Base-by-base conservation (phyloP, 2,113 vertebrate genomes). In the Clupea harengus region DNA sequence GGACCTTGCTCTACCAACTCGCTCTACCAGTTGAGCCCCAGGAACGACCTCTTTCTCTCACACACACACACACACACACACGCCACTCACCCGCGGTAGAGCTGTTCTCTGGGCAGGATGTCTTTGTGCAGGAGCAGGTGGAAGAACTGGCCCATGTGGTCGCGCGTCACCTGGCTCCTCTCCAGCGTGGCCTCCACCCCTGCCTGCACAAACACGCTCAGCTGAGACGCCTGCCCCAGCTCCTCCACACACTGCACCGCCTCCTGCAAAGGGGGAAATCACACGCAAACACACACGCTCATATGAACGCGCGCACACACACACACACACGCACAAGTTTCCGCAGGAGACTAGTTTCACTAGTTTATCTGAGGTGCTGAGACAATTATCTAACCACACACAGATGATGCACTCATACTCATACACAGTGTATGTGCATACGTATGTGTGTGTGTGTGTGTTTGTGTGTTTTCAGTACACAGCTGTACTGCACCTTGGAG, bases 121-220 rank as follows among this genome's bases (percentile, higher is more conserved):
- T 94, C 96, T 0, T 93, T 91, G 89, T 97, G 97, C 86, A 99
- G 93, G 91, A 99, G 94, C 92, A 97, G 97, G 90, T 96, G 96
- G 9, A 99, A 89, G 80, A 99, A 92, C 88, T 97, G 97, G 85
- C 98, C 98, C 97, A 98, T 96, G 95, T 99, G 97, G 89, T 99
- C 97, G 91, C 98, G 94, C 87, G 97, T 97, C 91, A 97, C 97
- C 93, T 98, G 97, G 85, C 98, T 99, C 87, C 98, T 94, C 92
- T 99, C 98, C 83, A 99, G 95, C 7, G 98, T 99, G 0, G 97
- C 97, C 91, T 99, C 98, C 90, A 99, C 97, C 15, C 97, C 98
- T 28, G 97, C 94, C 0, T 94, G 95, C 86, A 99, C 97, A 4
- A 99, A 99, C 54, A 96, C 90, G 2, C 96, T 94, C 52, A 98